Evolutionary conservation across 2,113 vertebrate species (phyloP).

Genomic region (Poeciliopsis occidentalis): DNA sequence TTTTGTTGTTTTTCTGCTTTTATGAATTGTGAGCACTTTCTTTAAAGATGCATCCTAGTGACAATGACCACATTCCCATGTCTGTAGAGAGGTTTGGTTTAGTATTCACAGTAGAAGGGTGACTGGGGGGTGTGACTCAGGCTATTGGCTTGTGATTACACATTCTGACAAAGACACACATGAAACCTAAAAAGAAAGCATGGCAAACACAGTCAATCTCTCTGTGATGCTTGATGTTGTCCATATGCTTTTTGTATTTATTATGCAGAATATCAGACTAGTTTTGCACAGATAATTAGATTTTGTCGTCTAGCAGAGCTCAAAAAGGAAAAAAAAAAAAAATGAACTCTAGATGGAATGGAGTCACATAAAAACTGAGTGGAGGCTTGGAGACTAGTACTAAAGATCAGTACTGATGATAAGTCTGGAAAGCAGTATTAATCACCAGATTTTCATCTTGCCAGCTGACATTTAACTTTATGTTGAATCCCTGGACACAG

Average conservation of each 20-base stretch:
- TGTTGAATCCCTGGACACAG: too few relatives aligned
- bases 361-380: background rate
- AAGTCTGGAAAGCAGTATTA: too few relatives aligned
- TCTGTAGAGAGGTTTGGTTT: constrained; percentile 42
- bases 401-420: background rate
- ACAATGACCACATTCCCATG: constrained; percentile 54
- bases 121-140: constrained; percentile 56
- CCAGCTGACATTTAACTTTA: background rate
- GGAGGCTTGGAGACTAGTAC: background rate
- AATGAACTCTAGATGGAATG: background rate
- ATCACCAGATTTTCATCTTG: background rate
- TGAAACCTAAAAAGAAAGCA: constrained; percentile 18
- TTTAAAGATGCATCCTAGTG: constrained; percentile 32
- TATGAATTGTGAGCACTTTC: constrained; percentile 24
- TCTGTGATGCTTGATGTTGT: background rate
- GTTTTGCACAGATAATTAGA: constrained; percentile 1
- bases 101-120: constrained; percentile 47
- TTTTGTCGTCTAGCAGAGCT: background rate
- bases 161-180: constrained; percentile 5
- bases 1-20: constrained; percentile 25
- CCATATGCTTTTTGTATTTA: background rate
- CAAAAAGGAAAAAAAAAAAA: background rate
- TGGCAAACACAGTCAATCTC: constrained; percentile 38
- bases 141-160: constrained; percentile 18
- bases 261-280: background rate